Percentiles rank a stretch among this genome's conserved stretches.
Conservation (phyloP, 2,797 vertebrate species). For the Microctenopoma steveboyesi region DNA sequence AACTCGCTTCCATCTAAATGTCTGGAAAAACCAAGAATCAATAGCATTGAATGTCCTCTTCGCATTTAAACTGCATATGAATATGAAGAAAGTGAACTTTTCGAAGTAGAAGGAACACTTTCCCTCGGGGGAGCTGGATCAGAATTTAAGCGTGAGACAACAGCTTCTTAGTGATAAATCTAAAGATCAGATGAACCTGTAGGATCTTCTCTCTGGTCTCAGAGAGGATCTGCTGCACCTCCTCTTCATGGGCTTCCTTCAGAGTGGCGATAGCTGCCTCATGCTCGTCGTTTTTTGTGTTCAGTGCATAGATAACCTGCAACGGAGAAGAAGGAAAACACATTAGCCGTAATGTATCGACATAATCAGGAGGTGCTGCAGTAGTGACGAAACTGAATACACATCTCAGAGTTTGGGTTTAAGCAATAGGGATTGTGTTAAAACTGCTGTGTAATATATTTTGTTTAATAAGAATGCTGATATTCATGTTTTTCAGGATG, state of each 20-base stretch:
- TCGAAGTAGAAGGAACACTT: not conserved
- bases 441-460: no score
- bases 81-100: not conserved
- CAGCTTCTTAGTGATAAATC: not conserved
- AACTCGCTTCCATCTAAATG: not conserved
- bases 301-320: slow-evolving; percentile 98
- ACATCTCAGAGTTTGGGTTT: not conserved
- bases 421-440: no score
- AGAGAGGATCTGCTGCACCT: slow-evolving; percentile 97
- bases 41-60: not conserved
- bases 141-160: not conserved
- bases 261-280: slow-evolving; percentile 95
- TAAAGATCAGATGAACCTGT: slow-evolving; percentile 57
- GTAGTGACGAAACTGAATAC: slow-evolving; percentile 1
- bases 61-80: not conserved
- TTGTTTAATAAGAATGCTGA: no score
- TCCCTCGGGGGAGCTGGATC: not conserved
- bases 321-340: slow-evolving; percentile 20
- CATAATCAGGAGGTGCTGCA: slow-evolving; percentile 18
- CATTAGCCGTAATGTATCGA: slow-evolving; percentile 22
- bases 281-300: slow-evolving; percentile 98
- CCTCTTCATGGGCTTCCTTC: slow-evolving; percentile 97
- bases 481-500: not conserved
- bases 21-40: not conserved
- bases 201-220: slow-evolving; percentile 96